A percentile compares a stretch with the other conserved stretches of the same genome.
These are phyloP conservation scores for Thera obeliscata DNA, from an alignment of 2,888 invertebrate genomes.

Conservation along the genomic window DNA sequence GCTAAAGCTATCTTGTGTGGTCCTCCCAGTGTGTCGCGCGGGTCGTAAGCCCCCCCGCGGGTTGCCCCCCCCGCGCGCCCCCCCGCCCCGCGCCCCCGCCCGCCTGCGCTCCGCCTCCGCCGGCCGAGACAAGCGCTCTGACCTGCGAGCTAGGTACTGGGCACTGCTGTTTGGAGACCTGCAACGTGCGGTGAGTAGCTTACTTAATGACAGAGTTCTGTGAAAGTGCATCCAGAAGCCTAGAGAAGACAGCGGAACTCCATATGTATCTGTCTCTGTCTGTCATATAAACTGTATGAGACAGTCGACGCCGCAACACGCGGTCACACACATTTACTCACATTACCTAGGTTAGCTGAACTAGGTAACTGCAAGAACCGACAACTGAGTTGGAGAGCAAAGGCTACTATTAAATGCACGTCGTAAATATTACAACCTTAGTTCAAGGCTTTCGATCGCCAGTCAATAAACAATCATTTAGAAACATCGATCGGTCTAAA, in stretches of 20 bases:
- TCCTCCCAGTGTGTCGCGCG: conserved; percentile 67
- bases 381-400: no score
- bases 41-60: conserved; percentile 87
- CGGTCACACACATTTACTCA: no score
- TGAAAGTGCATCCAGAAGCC: no score
- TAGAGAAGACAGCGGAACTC: no score
- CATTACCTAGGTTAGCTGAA: no score
- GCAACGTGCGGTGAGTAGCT: conserved; percentile 89
- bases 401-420: conserved; percentile 5
- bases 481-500: neutral
- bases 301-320: no score
- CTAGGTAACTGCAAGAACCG: no score
- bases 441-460: conserved; percentile 13
- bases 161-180: conserved; percentile 97
- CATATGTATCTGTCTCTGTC: no score
- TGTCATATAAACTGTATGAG: no score
- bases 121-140: conserved; percentile 93
- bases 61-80: conserved; percentile 61
- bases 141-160: conserved; percentile 97
- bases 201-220: no score
- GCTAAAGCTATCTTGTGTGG: neutral
- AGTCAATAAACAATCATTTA: conserved; percentile 13
- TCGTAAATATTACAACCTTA: neutral
- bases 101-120: conserved; percentile 93
- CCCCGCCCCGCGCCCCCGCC: conserved; percentile 82